A percentile compares a stretch with the other conserved stretches of the same genome.
Conservation (phyloP, 2,888 invertebrate genomes). For the Tipula unca region DNA sequence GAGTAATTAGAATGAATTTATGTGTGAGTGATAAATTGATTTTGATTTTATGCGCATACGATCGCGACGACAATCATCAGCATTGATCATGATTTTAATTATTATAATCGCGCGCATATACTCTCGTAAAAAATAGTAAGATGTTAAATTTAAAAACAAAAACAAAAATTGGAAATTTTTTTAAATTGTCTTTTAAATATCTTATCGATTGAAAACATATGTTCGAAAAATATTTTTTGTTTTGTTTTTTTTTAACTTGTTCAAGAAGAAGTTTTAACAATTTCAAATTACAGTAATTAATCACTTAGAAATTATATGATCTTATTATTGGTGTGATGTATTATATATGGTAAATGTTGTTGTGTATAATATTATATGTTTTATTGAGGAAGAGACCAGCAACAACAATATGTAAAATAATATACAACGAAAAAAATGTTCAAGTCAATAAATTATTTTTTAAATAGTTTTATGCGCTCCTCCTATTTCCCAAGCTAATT, state of each 20-base stretch:
- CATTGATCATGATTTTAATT: neutral
- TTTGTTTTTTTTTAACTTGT: neutral
- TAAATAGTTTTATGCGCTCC: neutral
- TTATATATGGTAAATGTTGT: neutral
- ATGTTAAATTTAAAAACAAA: neutral
- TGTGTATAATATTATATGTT: too few relatives aligned
- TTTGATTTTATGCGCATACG: too few relatives aligned
- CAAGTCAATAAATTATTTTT: neutral
- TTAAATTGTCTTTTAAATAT: constrained; percentile 4
- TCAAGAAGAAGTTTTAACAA: neutral
- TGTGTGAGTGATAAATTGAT: neutral
- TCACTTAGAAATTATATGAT: constrained; percentile 8
- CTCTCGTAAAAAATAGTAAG: neutral
- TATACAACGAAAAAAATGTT: neutral
- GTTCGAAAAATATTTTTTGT: neutral
- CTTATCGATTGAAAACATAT: constrained; percentile 14
- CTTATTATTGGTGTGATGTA: neutral
- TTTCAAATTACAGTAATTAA: constrained; percentile 8
- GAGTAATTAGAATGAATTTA: neutral
- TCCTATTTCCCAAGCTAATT: constrained; percentile 8
- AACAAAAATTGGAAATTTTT: neutral
- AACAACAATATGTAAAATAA: neutral
- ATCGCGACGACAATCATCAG: neutral
- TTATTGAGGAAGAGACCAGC: neutral
- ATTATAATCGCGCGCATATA: neutral